Percentiles rank a stretch among this genome's conserved stretches.
Conservation (phyloP, 2,113 vertebrate species). For the Cephalopterus ornatus region DNA sequence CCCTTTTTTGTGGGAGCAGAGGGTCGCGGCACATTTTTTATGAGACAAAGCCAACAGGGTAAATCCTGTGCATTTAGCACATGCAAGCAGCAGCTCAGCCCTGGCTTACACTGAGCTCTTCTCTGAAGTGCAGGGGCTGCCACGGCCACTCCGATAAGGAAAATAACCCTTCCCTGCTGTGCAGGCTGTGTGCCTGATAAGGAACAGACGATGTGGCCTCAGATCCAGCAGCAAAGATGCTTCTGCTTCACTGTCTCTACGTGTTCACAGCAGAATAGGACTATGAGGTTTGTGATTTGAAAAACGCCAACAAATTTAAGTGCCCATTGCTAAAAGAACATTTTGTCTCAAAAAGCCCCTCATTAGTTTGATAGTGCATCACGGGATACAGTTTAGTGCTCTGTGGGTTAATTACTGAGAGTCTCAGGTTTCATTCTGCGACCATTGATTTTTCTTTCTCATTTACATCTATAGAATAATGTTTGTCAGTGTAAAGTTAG, state of each 20-base stretch:
- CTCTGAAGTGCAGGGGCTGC: background rate
- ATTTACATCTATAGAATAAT: background rate
- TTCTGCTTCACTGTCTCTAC: accelerated
- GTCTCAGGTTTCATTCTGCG: background rate
- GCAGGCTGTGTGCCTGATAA: background rate
- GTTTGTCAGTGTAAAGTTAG: background rate
- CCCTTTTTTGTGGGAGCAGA: background rate
- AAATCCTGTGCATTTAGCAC: background rate
- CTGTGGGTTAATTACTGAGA: background rate
- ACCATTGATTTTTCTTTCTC: background rate
- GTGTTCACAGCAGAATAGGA: accelerated
- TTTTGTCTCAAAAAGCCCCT: background rate
- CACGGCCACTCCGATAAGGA: accelerated
- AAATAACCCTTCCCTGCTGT: background rate
- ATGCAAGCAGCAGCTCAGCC: background rate
- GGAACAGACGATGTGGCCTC: background rate
- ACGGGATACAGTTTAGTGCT: accelerated
- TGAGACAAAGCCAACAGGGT: background rate
- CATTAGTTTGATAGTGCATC: accelerated
- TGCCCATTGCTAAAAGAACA: accelerated
- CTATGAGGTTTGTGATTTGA: accelerated
- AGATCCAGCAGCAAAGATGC: background rate
- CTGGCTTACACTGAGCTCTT: background rate
- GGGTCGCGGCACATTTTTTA: accelerated
- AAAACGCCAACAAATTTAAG: accelerated